Percentiles rank a stretch among this genome's conserved stretches.
phyloP scores from a whole-genome alignment of 2,797 vertebrate genomes.

The Liasis olivaceus region DNA sequence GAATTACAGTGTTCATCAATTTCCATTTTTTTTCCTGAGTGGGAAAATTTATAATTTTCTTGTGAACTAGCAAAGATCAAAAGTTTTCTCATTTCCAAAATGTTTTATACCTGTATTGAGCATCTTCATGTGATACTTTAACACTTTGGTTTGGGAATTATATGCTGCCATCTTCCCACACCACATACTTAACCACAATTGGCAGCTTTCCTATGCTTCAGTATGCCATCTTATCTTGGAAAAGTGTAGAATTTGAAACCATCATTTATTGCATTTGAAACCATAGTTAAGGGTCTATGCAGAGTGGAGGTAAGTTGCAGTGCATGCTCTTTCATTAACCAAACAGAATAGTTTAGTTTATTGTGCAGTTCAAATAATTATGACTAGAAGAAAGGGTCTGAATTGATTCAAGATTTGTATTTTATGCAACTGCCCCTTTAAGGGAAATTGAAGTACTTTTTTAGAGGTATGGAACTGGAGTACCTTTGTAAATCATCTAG shows the following conservation, averaged over 20 bases:
- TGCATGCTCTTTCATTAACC: background rate
- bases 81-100: background rate
- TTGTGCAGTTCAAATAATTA: background rate
- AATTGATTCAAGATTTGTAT: constrained; percentile 51
- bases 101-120: constrained; percentile 12
- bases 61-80: constrained; percentile 41
- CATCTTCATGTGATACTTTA: background rate
- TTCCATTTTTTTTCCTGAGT: constrained; percentile 34
- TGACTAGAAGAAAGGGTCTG: constrained; percentile 25
- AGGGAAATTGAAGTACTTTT: background rate
- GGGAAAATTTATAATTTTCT: constrained; percentile 54
- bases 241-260: background rate
- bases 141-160: background rate
- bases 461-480: background rate
- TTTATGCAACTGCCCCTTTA: constrained; percentile 11
- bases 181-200: background rate
- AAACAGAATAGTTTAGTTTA: background rate
- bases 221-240: background rate
- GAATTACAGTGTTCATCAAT: constrained; percentile 48
- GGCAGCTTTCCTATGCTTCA: background rate
- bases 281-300: background rate
- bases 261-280: background rate
- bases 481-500: background rate
- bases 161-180: background rate
- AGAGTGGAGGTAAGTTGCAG: background rate